These are phyloP conservation scores for Picus viridis DNA, from an alignment of 2,797 vertebrate genomes.

Conservation along the genomic window DNA sequence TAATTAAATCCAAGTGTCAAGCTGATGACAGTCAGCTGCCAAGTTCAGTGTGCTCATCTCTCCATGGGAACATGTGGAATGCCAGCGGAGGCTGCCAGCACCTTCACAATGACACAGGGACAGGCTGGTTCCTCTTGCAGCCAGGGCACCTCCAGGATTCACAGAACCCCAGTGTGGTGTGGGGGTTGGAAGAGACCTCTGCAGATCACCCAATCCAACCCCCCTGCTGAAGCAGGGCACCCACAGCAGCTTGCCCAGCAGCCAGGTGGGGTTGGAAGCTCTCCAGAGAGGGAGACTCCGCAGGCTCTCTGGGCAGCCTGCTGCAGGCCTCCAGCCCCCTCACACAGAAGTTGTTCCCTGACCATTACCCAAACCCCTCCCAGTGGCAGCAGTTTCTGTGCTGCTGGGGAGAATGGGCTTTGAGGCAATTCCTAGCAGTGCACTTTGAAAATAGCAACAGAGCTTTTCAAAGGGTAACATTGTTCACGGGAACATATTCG, in stretches of 20 bases:
- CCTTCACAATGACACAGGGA: not conserved
- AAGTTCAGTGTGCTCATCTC: not conserved
- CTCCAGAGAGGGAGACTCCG: no score
- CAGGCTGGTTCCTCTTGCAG: not conserved
- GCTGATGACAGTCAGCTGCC: not conserved
- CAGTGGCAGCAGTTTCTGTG: not conserved
- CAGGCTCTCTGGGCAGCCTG: no score
- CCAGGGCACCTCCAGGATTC: accelerated
- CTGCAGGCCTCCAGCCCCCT: no score
- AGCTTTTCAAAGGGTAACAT: not conserved
- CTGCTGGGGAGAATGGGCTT: not conserved
- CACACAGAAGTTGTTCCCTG: no score
- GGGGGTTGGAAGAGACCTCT: no score
- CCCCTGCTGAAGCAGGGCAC: no score
- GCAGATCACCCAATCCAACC: no score
- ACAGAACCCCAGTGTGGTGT: not conserved
- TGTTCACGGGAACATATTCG: accelerated
- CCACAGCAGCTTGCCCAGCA: no score
- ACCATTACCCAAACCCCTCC: no score
- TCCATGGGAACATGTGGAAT: accelerated
- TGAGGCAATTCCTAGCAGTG: not conserved
- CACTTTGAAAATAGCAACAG: not conserved
- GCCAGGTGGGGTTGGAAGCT: no score
- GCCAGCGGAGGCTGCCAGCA: not conserved
- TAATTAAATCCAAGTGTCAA: constrained; percentile 23